These are phyloP conservation scores for Panthera uncia DNA, from an alignment of 2,113 vertebrate genomes.

Conservation along the genomic window DNA sequence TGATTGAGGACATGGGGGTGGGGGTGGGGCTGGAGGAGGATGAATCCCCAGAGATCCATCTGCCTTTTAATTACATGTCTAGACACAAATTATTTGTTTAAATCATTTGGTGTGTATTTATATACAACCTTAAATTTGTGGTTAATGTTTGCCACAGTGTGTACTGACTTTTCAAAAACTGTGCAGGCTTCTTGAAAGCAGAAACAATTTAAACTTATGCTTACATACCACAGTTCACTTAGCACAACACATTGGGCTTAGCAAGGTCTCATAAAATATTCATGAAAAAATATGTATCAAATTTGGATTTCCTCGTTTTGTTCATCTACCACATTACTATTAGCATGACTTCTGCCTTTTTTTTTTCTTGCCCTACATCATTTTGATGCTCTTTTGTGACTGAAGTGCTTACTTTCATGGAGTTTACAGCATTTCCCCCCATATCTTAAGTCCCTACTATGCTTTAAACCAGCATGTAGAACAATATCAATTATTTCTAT, in stretches of 20 bases:
- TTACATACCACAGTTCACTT: background rate
- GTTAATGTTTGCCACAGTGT: background rate
- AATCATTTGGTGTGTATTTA: background rate
- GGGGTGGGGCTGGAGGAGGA: no score
- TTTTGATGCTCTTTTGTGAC: background rate
- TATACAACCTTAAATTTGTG: background rate
- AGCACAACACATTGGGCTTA: background rate
- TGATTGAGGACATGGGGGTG: background rate
- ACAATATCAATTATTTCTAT: background rate
- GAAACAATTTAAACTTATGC: constrained; percentile 2
- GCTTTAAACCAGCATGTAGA: background rate
- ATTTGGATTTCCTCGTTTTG: constrained; percentile 13
- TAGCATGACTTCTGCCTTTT: background rate
- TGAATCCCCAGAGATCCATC: background rate
- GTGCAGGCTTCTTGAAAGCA: background rate
- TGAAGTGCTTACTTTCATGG: background rate
- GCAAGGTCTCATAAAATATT: constrained; percentile 19
- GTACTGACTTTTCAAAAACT: background rate
- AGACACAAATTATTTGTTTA: background rate
- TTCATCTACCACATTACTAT: background rate
- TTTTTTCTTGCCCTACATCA: background rate
- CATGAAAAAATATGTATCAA: background rate
- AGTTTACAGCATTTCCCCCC: background rate
- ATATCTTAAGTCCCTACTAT: background rate
- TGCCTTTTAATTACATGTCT: background rate